A percentile compares a stretch with the other conserved stretches of the same genome.
Evolutionary conservation across 23 tunicate genomes (phyloP).

Genomic region (Clavelina lepadiformis): DNA sequence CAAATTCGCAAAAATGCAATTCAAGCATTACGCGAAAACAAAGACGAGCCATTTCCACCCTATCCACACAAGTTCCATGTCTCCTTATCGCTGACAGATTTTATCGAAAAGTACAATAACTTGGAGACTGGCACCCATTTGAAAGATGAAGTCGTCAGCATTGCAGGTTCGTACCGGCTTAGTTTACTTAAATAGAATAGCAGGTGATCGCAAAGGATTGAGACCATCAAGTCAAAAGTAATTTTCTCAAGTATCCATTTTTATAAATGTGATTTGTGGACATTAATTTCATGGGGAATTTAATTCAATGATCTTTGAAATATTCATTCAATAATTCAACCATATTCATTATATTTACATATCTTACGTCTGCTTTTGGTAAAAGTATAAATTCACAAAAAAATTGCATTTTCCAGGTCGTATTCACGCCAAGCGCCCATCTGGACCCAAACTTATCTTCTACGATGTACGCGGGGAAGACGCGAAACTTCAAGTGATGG

Average conservation of each 20-base stretch:
- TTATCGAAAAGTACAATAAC: constrained; percentile 48
- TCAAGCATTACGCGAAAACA: constrained; percentile 29
- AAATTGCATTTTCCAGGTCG: constrained; percentile 31
- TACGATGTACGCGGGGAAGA: constrained; percentile 97
- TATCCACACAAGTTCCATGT: constrained; percentile 99
- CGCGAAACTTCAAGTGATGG: constrained; percentile 84
- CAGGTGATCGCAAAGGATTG: no score
- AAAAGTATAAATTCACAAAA: no score
- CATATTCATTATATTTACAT: no score
- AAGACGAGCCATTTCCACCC: constrained; percentile 61
- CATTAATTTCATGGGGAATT: no score
- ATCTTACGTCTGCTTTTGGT: no score
- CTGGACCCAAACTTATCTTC: constrained; percentile 84
- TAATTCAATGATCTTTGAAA: no score
- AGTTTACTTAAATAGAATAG: no score
- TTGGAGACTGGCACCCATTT: constrained; percentile 58
- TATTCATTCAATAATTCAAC: no score
- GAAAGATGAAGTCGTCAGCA: constrained; percentile 37
- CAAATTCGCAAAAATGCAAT: constrained; percentile 87
- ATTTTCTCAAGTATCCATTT: no score
- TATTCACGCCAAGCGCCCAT: constrained; percentile 75
- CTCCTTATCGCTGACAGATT: constrained; percentile 50
- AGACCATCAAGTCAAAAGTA: no score
- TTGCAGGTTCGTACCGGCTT: no score
- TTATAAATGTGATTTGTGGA: no score